Conservation (phyloP, 2,113 vertebrate species). For the Pelusios castaneus region DNA sequence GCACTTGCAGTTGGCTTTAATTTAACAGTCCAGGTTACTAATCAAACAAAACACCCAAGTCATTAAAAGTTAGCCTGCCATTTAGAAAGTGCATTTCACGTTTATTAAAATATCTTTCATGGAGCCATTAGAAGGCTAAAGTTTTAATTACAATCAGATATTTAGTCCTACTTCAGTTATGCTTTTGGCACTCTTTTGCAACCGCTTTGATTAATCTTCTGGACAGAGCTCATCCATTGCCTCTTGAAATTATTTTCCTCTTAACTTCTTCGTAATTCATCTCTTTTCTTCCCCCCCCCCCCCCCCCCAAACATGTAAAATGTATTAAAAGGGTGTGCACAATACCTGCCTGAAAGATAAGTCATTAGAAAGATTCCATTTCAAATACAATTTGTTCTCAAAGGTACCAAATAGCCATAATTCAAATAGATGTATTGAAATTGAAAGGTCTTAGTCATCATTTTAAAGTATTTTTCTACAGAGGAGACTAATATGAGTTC, state of each 20-base stretch:
- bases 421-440: constrained; percentile 76
- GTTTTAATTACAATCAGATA: constrained; percentile 90
- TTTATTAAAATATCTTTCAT: constrained; percentile 90
- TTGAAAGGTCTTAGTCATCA: constrained; percentile 76
- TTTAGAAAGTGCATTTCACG: constrained; percentile 88
- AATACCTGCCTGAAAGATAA: constrained; percentile 78
- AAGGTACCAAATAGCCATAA: constrained; percentile 74
- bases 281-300: constrained; percentile 67
- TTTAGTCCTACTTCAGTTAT: constrained; percentile 84
- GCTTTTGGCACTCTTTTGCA: constrained; percentile 78
- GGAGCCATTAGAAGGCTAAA: constrained; percentile 86
- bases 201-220: constrained; percentile 85
- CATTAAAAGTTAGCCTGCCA: constrained; percentile 89
- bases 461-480: constrained; percentile 74
- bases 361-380: constrained; percentile 79
- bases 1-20: constrained; percentile 87
- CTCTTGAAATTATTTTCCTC: constrained; percentile 86
- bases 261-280: constrained; percentile 83
- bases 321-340: constrained; percentile 75
- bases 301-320: constrained; percentile 76
- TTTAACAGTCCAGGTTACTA: constrained; percentile 90
- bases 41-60: constrained; percentile 90
- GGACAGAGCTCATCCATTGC: constrained; percentile 84
- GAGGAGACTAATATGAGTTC: constrained; percentile 49
- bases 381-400: constrained; percentile 79